Conservation (phyloP, 2,888 invertebrate genomes). For the Graphium colonna region DNA sequence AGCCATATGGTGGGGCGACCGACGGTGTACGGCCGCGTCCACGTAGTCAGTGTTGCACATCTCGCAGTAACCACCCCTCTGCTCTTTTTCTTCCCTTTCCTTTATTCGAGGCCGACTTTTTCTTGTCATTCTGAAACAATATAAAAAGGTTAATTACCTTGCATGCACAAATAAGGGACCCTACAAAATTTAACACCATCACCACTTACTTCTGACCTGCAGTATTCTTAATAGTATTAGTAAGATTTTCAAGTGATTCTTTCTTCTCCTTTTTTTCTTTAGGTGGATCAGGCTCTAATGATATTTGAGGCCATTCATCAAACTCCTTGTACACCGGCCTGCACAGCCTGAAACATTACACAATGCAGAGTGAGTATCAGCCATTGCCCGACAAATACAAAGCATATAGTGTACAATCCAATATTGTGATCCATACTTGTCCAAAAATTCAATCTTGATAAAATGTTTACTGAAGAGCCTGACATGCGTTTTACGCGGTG, state of each 20-base stretch:
- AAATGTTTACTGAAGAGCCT: slow-evolving; percentile 83
- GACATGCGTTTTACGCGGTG: slow-evolving; percentile 78
- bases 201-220: slow-evolving; percentile 55
- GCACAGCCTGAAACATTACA: slow-evolving; percentile 63
- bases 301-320: slow-evolving; percentile 81
- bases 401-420: slow-evolving; percentile 30
- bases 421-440: slow-evolving; percentile 75
- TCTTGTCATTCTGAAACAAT: slow-evolving; percentile 75
- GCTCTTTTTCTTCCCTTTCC: slow-evolving; percentile 64
- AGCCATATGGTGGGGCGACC: slow-evolving; percentile 86
- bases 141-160: background rate
- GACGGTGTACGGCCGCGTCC: slow-evolving; percentile 84
- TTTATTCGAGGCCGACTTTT: slow-evolving; percentile 70
- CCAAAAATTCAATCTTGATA: slow-evolving; percentile 86
- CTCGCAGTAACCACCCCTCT: slow-evolving; percentile 86
- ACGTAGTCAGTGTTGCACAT: slow-evolving; percentile 88
- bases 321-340: slow-evolving; percentile 83
- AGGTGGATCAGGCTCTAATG: slow-evolving; percentile 62
- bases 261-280: slow-evolving; percentile 57
- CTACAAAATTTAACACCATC: background rate
- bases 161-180: background rate
- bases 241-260: slow-evolving; percentile 44
- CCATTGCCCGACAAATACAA: slow-evolving; percentile 21
- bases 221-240: slow-evolving; percentile 33
- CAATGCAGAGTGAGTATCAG: slow-evolving; percentile 20